Evolutionary conservation across 2,797 vertebrate genomes (phyloP).

Genomic region (Clamator glandarius): DNA sequence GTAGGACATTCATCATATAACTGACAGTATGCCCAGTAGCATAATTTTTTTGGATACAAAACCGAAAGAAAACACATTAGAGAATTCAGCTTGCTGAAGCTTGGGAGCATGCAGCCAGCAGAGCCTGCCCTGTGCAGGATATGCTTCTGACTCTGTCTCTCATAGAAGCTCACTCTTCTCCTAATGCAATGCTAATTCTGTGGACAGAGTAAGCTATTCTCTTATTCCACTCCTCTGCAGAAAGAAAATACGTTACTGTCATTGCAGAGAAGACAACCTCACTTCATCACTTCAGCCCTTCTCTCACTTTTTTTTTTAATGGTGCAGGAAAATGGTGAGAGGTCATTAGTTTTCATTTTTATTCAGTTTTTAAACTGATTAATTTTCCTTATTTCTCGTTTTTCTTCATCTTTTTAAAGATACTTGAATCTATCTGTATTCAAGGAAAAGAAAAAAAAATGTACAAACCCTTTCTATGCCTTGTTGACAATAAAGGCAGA

Average conservation of each 20-base stretch:
- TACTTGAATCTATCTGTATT: neutral
- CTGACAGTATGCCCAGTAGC: neutral
- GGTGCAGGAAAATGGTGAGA: neutral
- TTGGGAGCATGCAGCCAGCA: neutral
- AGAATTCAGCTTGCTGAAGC: neutral
- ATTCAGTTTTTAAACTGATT: neutral
- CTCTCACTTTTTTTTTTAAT: neutral
- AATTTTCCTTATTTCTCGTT: neutral
- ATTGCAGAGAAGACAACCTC: neutral
- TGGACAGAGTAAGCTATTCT: neutral
- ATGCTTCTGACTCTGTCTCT: neutral
- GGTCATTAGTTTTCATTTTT: neutral
- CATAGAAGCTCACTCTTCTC: neutral
- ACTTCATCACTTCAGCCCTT: rapidly evolving
- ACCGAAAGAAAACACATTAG: neutral
- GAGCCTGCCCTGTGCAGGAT: neutral
- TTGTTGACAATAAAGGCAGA: neutral
- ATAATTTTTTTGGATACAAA: neutral
- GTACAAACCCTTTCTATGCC: neutral
- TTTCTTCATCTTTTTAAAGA: neutral
- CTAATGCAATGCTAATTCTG: neutral
- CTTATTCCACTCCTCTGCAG: neutral
- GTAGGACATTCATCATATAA: conserved; percentile 17
- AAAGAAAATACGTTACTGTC: neutral
- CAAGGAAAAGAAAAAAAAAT: neutral